phyloP scores from a whole-genome alignment of 2,888 invertebrate species.

The Plagodis pulveraria region DNA sequence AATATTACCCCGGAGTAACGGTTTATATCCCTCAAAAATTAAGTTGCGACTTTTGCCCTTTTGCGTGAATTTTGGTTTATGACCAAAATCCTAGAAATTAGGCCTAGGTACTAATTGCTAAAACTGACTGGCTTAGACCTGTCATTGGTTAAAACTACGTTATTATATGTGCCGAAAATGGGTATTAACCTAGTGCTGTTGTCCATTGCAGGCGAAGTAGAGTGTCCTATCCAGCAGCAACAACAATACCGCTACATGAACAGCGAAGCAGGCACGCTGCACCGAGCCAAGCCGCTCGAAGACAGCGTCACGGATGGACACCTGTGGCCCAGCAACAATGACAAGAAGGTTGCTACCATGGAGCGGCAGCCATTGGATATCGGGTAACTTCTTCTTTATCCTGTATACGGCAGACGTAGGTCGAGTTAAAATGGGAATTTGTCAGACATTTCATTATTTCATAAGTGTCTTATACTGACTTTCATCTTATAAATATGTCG shows the following conservation, averaged over 20 bases:
- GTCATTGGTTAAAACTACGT: no score
- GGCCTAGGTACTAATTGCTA: no score
- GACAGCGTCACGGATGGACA: slow-evolving; percentile 81
- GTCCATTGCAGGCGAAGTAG: slow-evolving; percentile 74
- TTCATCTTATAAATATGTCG: no score
- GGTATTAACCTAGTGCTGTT: not conserved
- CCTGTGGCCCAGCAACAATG: slow-evolving; percentile 81
- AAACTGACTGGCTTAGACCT: no score
- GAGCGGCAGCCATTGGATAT: slow-evolving; percentile 81
- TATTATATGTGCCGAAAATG: no score
- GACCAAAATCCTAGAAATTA: no score
- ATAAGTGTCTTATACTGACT: no score
- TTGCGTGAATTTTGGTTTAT: no score
- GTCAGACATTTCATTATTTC: not conserved
- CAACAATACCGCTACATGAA: slow-evolving; percentile 84
- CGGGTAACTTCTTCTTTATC: slow-evolving; percentile 56
- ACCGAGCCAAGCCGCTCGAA: slow-evolving; percentile 77
- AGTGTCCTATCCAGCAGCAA: slow-evolving; percentile 82
- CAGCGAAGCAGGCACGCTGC: slow-evolving; percentile 79
- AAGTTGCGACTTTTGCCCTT: no score
- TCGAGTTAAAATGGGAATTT: not conserved
- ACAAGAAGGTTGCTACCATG: slow-evolving; percentile 77
- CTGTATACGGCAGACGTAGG: not conserved
- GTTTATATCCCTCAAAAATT: no score
- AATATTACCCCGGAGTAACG: no score